Conservation (phyloP, 2,113 vertebrate species). For the Jaculus jaculus region DNA sequence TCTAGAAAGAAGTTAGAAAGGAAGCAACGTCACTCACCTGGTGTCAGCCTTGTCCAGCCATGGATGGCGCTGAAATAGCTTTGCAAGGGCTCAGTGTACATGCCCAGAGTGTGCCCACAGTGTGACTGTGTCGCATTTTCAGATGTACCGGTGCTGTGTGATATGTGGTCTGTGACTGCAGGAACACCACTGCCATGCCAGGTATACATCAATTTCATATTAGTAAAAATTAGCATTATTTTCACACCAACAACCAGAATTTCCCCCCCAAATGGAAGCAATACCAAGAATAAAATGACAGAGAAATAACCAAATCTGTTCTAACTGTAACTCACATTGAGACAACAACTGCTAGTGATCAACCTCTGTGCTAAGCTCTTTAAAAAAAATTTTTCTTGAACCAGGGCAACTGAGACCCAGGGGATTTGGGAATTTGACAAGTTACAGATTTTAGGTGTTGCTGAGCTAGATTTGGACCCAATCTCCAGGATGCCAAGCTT, state of each 20-base stretch:
- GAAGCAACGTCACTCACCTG: not conserved
- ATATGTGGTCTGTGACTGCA: not conserved
- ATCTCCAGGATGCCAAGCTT: not conserved
- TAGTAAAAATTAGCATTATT: constrained; percentile 28
- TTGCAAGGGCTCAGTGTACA: no score
- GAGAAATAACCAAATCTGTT: not conserved
- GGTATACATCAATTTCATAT: not conserved
- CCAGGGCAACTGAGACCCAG: not conserved
- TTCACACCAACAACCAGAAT: constrained; percentile 30
- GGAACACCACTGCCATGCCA: not conserved
- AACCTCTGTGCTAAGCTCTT: not conserved
- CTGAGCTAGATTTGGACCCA: not conserved
- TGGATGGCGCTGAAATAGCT: not conserved
- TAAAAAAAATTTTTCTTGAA: not conserved
- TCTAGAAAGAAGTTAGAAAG: not conserved
- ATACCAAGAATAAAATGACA: constrained; percentile 34
- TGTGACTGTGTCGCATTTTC: constrained; percentile 55
- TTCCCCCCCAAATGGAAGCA: not conserved
- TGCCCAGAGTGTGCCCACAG: not conserved
- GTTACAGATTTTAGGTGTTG: not conserved
- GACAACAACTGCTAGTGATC: not conserved
- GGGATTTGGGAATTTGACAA: not conserved
- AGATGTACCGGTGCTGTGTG: not conserved
- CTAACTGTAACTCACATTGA: not conserved
- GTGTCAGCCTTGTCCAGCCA: not conserved